phyloP scores from a whole-genome alignment of 2,888 invertebrate species.

The Azorinus chamasolen region DNA sequence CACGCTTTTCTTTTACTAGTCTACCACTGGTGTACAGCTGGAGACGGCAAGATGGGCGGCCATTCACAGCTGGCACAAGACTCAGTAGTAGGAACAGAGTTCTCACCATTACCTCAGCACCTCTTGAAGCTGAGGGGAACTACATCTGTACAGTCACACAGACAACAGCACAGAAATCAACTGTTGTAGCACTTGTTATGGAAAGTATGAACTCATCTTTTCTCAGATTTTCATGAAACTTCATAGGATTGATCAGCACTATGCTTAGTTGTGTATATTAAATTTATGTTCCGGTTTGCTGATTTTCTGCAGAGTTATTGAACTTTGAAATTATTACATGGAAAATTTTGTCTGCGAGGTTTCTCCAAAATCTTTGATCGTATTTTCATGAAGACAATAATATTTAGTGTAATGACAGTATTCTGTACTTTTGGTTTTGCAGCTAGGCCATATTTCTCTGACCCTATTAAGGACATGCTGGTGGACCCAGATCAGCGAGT shows the following conservation, averaged over 20 bases:
- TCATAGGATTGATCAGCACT: too few relatives aligned
- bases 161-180: conserved; percentile 12
- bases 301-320: too few relatives aligned
- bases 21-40: conserved; percentile 46
- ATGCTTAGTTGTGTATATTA: too few relatives aligned
- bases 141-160: conserved; percentile 55
- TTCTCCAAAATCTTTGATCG: too few relatives aligned
- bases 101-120: conserved; percentile 51
- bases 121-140: conserved; percentile 54
- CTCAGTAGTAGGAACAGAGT: conserved; percentile 50
- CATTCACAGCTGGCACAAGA: conserved; percentile 46
- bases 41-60: conserved; percentile 41
- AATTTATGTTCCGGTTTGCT: background rate
- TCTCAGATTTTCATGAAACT: too few relatives aligned
- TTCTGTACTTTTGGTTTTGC: conserved; percentile 16
- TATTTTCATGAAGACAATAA: background rate
- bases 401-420: background rate
- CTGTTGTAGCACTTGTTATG: conserved; percentile 31
- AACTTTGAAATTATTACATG: too few relatives aligned
- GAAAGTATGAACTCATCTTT: conserved; percentile 48
- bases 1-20: too few relatives aligned
- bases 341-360: too few relatives aligned
- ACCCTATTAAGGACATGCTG: conserved; percentile 44
- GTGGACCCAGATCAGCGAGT: conserved; percentile 53
- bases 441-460: conserved; percentile 58